Percentiles rank a stretch among this genome's conserved stretches.
Conservation (phyloP, 2,888 invertebrate species). For the Sepioteuthis lessoniana region DNA sequence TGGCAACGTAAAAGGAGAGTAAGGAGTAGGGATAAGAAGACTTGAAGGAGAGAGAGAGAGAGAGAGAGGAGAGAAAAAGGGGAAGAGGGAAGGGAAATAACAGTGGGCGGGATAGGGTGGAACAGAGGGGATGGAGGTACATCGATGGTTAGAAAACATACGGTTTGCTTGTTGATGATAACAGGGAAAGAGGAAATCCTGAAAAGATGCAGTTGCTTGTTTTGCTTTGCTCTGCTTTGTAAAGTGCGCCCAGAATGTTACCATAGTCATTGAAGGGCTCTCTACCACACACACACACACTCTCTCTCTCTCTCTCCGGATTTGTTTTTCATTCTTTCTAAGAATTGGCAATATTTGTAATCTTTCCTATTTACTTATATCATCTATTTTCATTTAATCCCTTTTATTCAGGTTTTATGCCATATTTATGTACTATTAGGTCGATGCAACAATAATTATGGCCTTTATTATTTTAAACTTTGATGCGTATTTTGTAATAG, state of each 20-base stretch:
- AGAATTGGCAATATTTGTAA: no score
- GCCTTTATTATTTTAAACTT: no score
- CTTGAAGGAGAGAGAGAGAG: background rate
- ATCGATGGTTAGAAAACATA: background rate
- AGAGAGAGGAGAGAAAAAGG: background rate
- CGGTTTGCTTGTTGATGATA: conserved; percentile 33
- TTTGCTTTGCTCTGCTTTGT: background rate
- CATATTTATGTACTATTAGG: no score
- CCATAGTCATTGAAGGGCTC: background rate
- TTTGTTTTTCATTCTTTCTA: background rate
- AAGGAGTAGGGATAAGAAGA: background rate
- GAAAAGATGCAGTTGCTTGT: background rate
- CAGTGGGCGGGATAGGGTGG: background rate
- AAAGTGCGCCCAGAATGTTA: no score
- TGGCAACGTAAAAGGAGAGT: background rate
- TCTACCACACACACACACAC: background rate
- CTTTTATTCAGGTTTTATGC: no score
- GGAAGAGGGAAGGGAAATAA: background rate
- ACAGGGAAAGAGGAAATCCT: background rate
- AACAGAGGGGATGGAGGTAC: background rate
- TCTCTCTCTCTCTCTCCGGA: background rate
- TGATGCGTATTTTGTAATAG: no score
- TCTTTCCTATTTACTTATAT: no score
- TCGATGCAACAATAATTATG: no score
- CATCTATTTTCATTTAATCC: no score